Evolutionary conservation across 2,797 vertebrate species (phyloP).

Genomic region (Streptopelia turtur): DNA sequence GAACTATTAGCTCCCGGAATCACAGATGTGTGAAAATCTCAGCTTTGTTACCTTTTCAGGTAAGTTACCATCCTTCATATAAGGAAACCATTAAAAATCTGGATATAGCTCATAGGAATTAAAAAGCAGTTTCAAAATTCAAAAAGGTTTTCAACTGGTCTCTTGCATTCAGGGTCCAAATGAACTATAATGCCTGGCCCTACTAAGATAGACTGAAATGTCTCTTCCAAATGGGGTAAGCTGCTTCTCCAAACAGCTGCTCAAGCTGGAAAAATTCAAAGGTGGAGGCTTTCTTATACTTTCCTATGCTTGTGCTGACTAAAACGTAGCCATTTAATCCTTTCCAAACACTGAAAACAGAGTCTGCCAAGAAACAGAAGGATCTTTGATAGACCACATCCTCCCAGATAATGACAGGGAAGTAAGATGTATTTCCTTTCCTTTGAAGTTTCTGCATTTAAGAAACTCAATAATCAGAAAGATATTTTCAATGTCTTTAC

Average conservation of each 20-base stretch:
- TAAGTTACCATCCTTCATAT: not conserved
- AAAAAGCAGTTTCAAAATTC: not conserved
- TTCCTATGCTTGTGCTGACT: not conserved
- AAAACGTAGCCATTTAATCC: not conserved
- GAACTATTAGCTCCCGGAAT: not conserved
- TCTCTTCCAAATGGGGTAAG: not conserved
- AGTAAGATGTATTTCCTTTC: not conserved
- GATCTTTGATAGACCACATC: not conserved
- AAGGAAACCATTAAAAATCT: not conserved
- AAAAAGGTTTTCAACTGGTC: not conserved
- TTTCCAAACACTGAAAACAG: not conserved
- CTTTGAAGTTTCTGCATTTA: not conserved
- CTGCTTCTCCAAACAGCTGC: not conserved
- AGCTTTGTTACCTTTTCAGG: not conserved
- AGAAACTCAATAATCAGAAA: not conserved
- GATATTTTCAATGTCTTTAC: not conserved
- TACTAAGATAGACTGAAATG: not conserved
- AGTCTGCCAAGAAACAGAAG: not conserved
- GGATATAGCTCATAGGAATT: not conserved
- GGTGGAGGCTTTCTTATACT: not conserved
- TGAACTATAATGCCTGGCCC: not conserved
- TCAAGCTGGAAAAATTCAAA: slow-evolving; percentile 19
- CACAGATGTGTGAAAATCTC: not conserved
- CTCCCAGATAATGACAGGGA: not conserved
- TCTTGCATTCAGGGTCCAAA: not conserved